Evolutionary conservation across 2,888 invertebrate genomes (phyloP).

Genomic region (Ormia ochracea): DNA sequence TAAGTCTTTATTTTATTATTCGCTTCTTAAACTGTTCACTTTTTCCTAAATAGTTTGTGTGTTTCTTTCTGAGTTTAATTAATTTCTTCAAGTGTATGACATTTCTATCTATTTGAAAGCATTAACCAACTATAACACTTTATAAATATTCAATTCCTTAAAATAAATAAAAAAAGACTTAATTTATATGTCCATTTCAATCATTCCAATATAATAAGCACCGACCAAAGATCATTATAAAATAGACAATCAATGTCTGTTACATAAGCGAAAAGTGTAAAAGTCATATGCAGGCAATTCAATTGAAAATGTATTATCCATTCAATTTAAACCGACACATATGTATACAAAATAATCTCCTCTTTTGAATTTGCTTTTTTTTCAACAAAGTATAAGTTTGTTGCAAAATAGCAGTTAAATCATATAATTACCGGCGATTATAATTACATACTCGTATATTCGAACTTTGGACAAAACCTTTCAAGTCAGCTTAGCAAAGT

Average conservation of each 20-base stretch:
- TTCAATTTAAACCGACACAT: neutral
- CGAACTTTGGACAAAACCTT: neutral
- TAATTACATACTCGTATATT: too few species aligned
- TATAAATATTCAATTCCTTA: constrained; percentile 39
- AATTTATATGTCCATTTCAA: neutral
- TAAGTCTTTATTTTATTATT: too few species aligned
- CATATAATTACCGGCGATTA: too few species aligned
- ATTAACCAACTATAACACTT: neutral
- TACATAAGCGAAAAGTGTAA: constrained; percentile 21
- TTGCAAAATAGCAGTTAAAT: neutral
- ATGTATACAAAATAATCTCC: neutral
- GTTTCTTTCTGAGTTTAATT: too few species aligned
- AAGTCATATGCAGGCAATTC: neutral
- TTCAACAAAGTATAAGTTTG: too few species aligned
- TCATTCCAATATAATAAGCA: constrained; percentile 4
- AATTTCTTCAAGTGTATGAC: neutral
- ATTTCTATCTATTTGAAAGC: neutral
- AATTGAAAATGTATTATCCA: constrained; percentile 13
- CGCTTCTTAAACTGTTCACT: too few species aligned
- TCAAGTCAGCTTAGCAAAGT: neutral
- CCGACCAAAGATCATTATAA: constrained; percentile 49
- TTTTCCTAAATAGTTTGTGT: too few species aligned
- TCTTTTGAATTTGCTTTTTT: neutral
- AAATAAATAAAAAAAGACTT: constrained; percentile 7
- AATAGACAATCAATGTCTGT: constrained; percentile 5